phyloP scores from a whole-genome alignment of 2,797 vertebrate species.

The Characodon lateralis region DNA sequence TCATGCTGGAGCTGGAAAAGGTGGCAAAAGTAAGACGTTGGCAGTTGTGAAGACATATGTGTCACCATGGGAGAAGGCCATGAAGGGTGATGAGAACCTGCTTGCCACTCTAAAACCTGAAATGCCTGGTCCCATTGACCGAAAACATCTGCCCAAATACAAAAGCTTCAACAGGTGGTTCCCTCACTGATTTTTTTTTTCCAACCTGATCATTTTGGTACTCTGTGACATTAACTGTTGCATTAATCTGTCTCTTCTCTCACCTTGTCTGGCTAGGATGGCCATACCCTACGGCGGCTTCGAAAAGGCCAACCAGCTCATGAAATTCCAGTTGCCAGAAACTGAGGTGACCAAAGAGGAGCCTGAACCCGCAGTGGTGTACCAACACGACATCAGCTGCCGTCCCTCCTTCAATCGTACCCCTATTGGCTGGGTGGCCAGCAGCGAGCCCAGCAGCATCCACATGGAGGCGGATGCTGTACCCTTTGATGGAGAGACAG shows the following conservation, averaged over 20 bases:
- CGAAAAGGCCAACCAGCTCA: slow-evolving; percentile 92
- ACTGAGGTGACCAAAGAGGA: slow-evolving; percentile 83
- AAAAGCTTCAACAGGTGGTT: slow-evolving; percentile 95
- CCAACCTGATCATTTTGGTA: neutral
- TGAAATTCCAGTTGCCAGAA: slow-evolving; percentile 98
- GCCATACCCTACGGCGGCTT: slow-evolving; percentile 95
- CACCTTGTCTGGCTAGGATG: slow-evolving; percentile 75
- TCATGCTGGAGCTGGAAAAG: slow-evolving; percentile 57
- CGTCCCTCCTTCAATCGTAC: slow-evolving; percentile 98
- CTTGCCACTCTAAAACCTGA: slow-evolving; percentile 83
- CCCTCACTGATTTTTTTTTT: neutral
- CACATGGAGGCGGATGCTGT: slow-evolving; percentile 84
- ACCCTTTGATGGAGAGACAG: slow-evolving; percentile 92
- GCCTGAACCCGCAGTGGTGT: slow-evolving; percentile 87
- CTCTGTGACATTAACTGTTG: neutral
- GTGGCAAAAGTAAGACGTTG: slow-evolving; percentile 28
- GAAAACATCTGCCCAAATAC: slow-evolving; percentile 83
- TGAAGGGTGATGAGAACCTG: slow-evolving; percentile 91
- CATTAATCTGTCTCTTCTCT: slow-evolving; percentile 22
- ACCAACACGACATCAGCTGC: slow-evolving; percentile 87
- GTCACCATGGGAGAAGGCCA: slow-evolving; percentile 96
- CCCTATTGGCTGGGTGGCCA: slow-evolving; percentile 95
- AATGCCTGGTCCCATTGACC: slow-evolving; percentile 82
- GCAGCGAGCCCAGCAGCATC: slow-evolving; percentile 86
- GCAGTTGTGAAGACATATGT: slow-evolving; percentile 85